phyloP scores from a whole-genome alignment of 2,113 vertebrate species.

The Ailurus styani region DNA sequence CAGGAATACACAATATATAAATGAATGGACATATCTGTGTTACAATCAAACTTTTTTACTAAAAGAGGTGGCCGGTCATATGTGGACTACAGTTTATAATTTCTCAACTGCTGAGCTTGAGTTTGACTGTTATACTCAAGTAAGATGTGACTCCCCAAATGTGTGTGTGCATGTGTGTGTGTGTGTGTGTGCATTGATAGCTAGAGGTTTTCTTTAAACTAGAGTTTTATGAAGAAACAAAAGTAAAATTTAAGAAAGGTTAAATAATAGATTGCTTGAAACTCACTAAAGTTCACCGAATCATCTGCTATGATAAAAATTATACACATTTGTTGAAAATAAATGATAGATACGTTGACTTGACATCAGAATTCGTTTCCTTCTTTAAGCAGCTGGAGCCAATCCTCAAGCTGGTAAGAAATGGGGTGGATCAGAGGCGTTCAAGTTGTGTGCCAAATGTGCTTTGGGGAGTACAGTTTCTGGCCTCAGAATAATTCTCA shows the following conservation, averaged over 20 bases:
- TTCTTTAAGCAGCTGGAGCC: neutral
- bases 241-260: neutral
- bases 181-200: too few species aligned
- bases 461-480: neutral
- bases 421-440: neutral
- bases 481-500: neutral
- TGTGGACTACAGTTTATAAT: neutral
- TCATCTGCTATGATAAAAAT: neutral
- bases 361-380: neutral
- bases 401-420: neutral
- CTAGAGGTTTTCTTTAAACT: neutral
- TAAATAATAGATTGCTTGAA: neutral
- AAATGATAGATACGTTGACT: neutral
- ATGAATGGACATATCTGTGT: neutral
- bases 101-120: neutral
- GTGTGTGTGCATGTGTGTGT: too few species aligned
- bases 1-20: rapidly evolving
- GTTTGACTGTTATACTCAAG: neutral
- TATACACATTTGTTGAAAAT: neutral
- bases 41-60: neutral
- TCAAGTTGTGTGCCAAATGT: too few species aligned
- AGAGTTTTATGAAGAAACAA: neutral
- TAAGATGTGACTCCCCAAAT: neutral
- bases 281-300: neutral
- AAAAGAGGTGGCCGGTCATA: neutral